Evolutionary conservation across 1,140 invertebrate species (phyloP), one percentile per base, ranked within the genome.

Genomic region (Papilio helenus): DNA sequence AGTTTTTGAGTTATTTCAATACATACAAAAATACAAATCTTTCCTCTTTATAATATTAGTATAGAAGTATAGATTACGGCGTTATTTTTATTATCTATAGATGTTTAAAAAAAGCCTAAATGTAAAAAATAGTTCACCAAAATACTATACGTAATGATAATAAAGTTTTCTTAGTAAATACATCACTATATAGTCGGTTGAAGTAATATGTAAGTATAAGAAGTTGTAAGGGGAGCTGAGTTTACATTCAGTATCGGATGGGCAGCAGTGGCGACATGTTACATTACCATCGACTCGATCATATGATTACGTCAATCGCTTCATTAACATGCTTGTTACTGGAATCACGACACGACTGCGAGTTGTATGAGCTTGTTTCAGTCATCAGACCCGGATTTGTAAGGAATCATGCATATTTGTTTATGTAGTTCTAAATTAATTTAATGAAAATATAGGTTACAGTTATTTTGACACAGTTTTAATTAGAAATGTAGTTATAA

Each of bases 291-390:
- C 61, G 61, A 68, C 61, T 68, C 26, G 23, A 68, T 68, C 26
- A 29, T 61, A 26, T 26, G 12, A 61, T 68, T 68, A 68, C 61
- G 61, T 68, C 61, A 68, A 68, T 68, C 3, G 61, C 61, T 68
- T 68, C 61, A 68, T 68, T 68, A 68, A 29, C 61, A 68, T 29
- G 61, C 23, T 4, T 16, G 26, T 16, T 61, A 61, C 23, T 29
- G 61, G 61, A 68, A 68, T 68, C 61, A 68, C 61, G 16, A 14
- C n/a, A 4, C 16, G 55, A 20, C 12, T 68, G 16, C 12, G 34
- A 12, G 12, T 68, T 29, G 10, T 26, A 65, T 65, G 58, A 65
- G 23, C 58, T 26, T 68, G 26, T 29, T 18, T 68, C 23, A 58
- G 26, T 8, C 12, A 29, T 1, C 26, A 8, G 61, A 29, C 61